phyloP scores from a whole-genome alignment of 2,113 vertebrate species.

The Notechis scutatus region DNA sequence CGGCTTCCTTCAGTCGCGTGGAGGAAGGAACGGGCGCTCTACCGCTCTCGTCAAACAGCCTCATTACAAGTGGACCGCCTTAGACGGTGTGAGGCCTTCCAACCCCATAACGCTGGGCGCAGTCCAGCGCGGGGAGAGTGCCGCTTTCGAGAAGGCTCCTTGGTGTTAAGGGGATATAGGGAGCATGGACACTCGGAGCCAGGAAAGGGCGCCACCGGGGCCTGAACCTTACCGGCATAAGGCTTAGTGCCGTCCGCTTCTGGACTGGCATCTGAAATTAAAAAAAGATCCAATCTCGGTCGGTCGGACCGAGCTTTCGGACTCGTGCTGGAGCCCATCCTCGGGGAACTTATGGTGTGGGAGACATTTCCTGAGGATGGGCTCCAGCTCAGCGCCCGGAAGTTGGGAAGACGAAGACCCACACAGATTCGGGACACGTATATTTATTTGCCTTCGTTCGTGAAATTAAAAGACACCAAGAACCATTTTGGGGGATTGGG shows the following conservation, averaged over 20 bases:
- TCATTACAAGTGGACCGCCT: neutral
- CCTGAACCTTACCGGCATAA: neutral
- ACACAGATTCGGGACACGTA: neutral
- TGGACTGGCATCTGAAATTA: neutral
- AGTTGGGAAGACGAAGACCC: neutral
- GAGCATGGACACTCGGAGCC: neutral
- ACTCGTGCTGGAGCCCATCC: neutral
- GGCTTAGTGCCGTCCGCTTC: neutral
- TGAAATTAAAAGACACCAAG: neutral
- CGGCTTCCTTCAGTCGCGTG: neutral
- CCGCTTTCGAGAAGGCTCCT: neutral
- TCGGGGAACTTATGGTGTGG: neutral
- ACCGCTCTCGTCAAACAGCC: neutral
- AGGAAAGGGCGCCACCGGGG: neutral
- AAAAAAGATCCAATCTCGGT: neutral
- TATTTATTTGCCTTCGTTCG: neutral
- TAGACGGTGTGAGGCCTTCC: neutral
- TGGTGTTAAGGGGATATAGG: neutral
- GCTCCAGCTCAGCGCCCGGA: neutral
- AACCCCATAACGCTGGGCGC: neutral
- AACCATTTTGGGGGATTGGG: neutral
- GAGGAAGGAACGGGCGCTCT: neutral
- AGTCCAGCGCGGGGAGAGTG: neutral
- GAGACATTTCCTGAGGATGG: neutral
- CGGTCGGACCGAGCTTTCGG: neutral